Conservation (phyloP, 2,888 invertebrate genomes). For the Aromia moschata region DNA sequence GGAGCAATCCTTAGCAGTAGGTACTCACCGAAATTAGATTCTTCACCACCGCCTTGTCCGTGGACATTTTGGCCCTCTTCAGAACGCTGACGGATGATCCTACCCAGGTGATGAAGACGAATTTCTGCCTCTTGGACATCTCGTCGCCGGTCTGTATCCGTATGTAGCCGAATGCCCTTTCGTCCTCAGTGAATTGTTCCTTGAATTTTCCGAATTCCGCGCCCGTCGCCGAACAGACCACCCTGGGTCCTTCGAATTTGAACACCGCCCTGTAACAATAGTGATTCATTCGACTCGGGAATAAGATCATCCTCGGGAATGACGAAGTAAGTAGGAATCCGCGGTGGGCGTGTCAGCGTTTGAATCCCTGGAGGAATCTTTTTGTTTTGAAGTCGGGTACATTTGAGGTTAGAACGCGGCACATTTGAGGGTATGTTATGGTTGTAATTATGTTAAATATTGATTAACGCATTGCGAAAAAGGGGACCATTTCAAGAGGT, state of each 20-base stretch:
- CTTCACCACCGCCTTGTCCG: conserved; percentile 81
- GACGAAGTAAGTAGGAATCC: too few relatives aligned
- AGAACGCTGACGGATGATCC: conserved; percentile 78
- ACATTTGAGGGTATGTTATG: too few relatives aligned
- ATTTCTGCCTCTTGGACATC: conserved; percentile 84
- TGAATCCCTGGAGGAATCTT: too few relatives aligned
- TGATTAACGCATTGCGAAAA: too few relatives aligned
- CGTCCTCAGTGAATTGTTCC: conserved; percentile 75
- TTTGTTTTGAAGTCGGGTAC: too few relatives aligned
- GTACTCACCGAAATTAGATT: conserved; percentile 76
- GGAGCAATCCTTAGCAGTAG: too few relatives aligned
- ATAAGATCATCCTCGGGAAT: too few relatives aligned
- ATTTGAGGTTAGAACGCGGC: too few relatives aligned
- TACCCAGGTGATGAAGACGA: conserved; percentile 81
- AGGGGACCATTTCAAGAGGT: too few relatives aligned
- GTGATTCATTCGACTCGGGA: too few relatives aligned
- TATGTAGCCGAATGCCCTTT: conserved; percentile 80
- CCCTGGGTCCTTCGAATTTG: conserved; percentile 76
- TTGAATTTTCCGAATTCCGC: conserved; percentile 76
- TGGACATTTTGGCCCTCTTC: conserved; percentile 84
- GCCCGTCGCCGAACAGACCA: conserved; percentile 74
- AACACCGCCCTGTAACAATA: conserved; percentile 85
- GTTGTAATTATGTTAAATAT: too few relatives aligned
- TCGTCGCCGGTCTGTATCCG: conserved; percentile 82
- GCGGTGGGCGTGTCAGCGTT: too few relatives aligned